These are phyloP conservation scores for Coregonus sp. DNA, from an alignment of 2,797 vertebrate species.

Conservation along the genomic window DNA sequence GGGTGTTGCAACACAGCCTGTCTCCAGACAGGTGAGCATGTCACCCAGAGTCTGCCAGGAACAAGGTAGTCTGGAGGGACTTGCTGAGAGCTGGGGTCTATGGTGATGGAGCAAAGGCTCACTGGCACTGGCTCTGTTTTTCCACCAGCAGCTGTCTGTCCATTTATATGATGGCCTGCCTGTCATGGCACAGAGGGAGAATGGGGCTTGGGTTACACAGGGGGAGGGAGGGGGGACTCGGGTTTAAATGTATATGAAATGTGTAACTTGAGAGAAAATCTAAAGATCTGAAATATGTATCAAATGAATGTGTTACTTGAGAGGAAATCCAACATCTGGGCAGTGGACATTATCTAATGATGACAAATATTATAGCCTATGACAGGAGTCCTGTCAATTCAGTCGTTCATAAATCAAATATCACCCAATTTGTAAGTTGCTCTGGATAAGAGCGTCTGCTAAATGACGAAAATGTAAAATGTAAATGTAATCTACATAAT, in stretches of 20 bases:
- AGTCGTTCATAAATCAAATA: no score
- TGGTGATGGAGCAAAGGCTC: not conserved
- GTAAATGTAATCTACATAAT: not conserved
- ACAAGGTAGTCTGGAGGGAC: not conserved
- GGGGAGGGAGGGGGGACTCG: not conserved
- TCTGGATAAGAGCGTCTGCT: no score
- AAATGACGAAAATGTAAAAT: no score
- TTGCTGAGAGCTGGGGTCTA: not conserved
- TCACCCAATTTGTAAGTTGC: no score
- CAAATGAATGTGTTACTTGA: not conserved
- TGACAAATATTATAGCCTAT: not conserved
- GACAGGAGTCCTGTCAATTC: not conserved
- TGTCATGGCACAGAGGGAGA: not conserved
- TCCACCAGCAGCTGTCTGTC: constrained; percentile 20
- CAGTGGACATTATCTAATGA: not conserved
- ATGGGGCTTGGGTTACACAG: not conserved
- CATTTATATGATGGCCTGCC: constrained; percentile 3
- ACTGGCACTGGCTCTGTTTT: not conserved
- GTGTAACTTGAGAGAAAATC: not conserved
- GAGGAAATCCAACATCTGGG: not conserved
- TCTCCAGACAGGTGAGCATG: constrained; percentile 10
- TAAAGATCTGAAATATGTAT: not conserved
- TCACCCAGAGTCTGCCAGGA: not conserved
- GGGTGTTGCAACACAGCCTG: not conserved
- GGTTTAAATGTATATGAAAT: not conserved